Conservation (phyloP, 2,113 vertebrate genomes). For the Pelecanoides urinatrix region DNA sequence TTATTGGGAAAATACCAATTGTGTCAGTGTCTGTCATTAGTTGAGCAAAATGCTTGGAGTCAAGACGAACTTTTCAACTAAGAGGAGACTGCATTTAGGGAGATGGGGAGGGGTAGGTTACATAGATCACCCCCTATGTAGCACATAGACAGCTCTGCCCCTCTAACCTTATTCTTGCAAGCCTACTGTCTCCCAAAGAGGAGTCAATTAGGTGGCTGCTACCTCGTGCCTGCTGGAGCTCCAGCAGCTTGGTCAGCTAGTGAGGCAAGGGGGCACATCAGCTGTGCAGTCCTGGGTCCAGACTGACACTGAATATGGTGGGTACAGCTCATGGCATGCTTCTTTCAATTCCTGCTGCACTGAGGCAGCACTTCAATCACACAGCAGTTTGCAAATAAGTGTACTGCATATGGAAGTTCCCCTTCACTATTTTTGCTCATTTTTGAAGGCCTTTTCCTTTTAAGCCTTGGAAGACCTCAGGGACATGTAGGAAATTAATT, state of each 20-base stretch:
- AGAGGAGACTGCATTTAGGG: background rate
- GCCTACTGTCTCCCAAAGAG: background rate
- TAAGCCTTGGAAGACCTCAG: background rate
- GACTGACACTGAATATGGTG: fast-evolving
- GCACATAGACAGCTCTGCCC: background rate
- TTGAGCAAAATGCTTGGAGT: background rate
- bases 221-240: background rate
- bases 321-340: background rate
- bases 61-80: background rate
- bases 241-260: background rate
- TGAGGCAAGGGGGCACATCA: background rate
- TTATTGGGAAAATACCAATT: background rate
- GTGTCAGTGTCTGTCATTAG: background rate
- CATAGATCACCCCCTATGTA: fast-evolving
- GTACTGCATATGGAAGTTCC: background rate
- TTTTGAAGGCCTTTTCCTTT: background rate
- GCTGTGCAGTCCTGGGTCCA: background rate
- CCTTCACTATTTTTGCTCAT: background rate
- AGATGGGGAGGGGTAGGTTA: background rate
- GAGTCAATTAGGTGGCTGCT: background rate
- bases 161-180: background rate
- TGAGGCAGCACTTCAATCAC: background rate
- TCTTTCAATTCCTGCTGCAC: background rate
- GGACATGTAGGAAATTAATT: background rate
- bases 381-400: background rate